Evolutionary conservation across 1,140 invertebrate genomes (phyloP), one percentile per base, ranked within the genome.

Genomic region (Bemisia tabaci): DNA sequence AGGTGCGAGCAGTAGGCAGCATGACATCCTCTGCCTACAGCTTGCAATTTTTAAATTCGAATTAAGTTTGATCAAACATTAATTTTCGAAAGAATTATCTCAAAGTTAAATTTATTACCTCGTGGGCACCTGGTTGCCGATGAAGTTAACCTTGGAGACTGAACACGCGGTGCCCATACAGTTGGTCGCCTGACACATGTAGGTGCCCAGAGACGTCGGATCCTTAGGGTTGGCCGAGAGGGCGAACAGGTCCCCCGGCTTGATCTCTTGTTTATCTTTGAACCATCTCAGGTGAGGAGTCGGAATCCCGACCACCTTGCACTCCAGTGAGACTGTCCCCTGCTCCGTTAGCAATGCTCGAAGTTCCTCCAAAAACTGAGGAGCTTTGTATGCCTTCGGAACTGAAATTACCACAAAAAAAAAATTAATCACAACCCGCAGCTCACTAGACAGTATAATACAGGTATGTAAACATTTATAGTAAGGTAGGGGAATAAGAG

Each of bases 291-390:
- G 74, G 26, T 86, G 79, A 0, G 90, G 90, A 0, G 90, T 92
- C 0, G 91, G 91, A 2, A 93, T 87, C 22, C 91, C 91, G 27
- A 92, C 82, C 9, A 93, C 91, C 77, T 93, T 94, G 73, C 91
- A 93, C 76, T 94, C 90, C 60, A 94, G 77, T 0, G 90, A 92
- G 1, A 94, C 91, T 0, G 89, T 93, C n/a, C 91, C 91, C 68
- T 87, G 83, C 72, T 92, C 88, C 0, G 90, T 92, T 1, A 94
- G 80, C 39, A 92, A 76, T 0, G 90, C 91, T 22, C 84, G 82
- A 9, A 94, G 77, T 71, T 89, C 87, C 75, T 92, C 88, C 22
- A 92, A 82, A 74, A 94, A 94, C 75, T 91, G 87, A 0, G 91
- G 91, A 12, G 83, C 80, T 75, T 92, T 92, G 76, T 94, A 94